Base-by-base conservation (phyloP, 2,797 vertebrate species). In the Brachyalestes nurse region DNA sequence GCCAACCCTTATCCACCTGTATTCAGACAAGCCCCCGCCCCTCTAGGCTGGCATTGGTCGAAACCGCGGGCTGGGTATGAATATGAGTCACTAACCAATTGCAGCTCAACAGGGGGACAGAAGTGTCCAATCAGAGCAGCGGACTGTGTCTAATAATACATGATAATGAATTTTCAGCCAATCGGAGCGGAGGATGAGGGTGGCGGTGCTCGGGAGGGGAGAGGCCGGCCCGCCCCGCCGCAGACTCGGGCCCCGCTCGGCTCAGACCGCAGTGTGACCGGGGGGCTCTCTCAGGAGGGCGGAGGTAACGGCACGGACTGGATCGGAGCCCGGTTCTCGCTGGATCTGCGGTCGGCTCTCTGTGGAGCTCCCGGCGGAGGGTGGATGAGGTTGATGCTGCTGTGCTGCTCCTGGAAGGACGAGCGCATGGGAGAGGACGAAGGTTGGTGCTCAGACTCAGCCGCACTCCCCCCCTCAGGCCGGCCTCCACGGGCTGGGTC, bases 381-480 rank as follows among this genome's bases (percentile, higher is more conserved):
- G 93, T 96, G 96, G 90, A 97, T 97, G 97, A 96, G 96, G 96
- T 97, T 98, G 93, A 98, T 97, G 96, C 95, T 98, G 93, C 95
- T 98, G 81, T 98, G 97, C 93, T 98, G 97, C 92, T 96, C 95
- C 93, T 98, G 97, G 96, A 97, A 97, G 94, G 96, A 97, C 95
- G 97, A 97, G 94, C 97, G 95, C 91, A 98, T 98, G 97, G 97
- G 97, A 95, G 97, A 98, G 92, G 97, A 98, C 87, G 96, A 97
- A 96, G 97, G 97, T 98, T 83, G 91, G 93, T 80, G 38, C 13
- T 34, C 19, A 49, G 23, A 7, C 5, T 19, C 7, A n/a, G 6
- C 53, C 19, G 53, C 19, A 16, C 51, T 53, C 5, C 9, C 42
- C 42, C 51, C 5, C 9, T 42, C 42, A 42, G 28, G 28, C 28